These are phyloP conservation scores for Danaus plexippus DNA, from an alignment of 1,140 invertebrate genomes.

Conservation along the genomic window DNA sequence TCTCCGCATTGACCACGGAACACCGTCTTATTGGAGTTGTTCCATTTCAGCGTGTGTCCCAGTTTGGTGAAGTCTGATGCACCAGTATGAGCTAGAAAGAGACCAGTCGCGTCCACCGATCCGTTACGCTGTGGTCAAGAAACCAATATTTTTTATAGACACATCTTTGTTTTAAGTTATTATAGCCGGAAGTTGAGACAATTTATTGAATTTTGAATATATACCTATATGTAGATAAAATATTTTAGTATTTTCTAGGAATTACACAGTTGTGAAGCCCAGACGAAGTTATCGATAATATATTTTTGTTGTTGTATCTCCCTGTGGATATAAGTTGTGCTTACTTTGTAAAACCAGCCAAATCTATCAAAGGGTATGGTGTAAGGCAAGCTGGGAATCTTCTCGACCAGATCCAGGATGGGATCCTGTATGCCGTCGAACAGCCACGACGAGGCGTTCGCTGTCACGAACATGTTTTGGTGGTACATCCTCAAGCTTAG, in stretches of 20 bases:
- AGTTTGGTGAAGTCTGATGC: slow-evolving; percentile 73
- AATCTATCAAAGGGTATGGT: slow-evolving; percentile 79
- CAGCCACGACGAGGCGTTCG: slow-evolving; percentile 72
- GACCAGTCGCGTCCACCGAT: slow-evolving; percentile 79
- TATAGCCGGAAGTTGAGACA: no score
- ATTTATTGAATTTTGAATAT: no score
- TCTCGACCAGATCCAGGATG: slow-evolving; percentile 73
- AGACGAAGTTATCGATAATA: no score
- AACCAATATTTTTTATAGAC: background rate
- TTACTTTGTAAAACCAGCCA: slow-evolving; percentile 80
- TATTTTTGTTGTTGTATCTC: no score
- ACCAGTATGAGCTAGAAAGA: slow-evolving; percentile 83
- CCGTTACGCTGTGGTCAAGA: slow-evolving; percentile 75
- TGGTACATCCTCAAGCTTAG: slow-evolving; percentile 69
- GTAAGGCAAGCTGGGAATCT: slow-evolving; percentile 70
- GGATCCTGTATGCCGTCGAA: slow-evolving; percentile 83
- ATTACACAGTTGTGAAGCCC: no score
- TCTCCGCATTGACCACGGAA: slow-evolving; percentile 74
- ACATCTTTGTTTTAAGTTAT: background rate
- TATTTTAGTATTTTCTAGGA: no score
- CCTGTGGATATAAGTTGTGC: slow-evolving; percentile 17
- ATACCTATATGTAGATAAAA: no score
- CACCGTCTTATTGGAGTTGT: slow-evolving; percentile 71
- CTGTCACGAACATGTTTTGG: slow-evolving; percentile 73
- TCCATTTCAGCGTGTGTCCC: slow-evolving; percentile 79